These are phyloP conservation scores for Myripristis murdjan DNA, from an alignment of 2,797 vertebrate genomes.

Conservation along the genomic window DNA sequence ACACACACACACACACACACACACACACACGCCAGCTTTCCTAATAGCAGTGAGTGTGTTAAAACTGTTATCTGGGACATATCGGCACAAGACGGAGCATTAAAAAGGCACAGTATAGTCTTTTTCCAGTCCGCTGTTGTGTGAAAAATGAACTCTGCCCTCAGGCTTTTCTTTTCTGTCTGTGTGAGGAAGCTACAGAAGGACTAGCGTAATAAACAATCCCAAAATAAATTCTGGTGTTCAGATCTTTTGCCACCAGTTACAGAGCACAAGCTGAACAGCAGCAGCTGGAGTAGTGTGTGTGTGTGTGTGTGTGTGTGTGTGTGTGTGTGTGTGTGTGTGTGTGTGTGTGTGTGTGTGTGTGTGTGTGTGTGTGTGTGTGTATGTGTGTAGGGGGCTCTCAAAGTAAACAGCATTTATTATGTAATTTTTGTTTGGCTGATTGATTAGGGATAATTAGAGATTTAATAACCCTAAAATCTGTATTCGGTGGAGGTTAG, in stretches of 20 bases:
- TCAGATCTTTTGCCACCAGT: conserved; percentile 25
- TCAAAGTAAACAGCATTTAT: not conserved
- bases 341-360: too few species aligned
- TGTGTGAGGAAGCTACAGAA: conserved; percentile 37
- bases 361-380: too few species aligned
- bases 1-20: too few species aligned
- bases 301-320: not conserved
- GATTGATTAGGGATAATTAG: too few species aligned
- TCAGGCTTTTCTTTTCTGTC: conserved; percentile 55
- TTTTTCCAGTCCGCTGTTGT: conserved; percentile 45
- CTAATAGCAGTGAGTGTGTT: conserved; percentile 56
- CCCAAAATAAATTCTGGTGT: conserved; percentile 20
- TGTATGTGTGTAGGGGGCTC: too few species aligned
- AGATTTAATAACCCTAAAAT: too few species aligned
- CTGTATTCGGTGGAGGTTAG: too few species aligned
- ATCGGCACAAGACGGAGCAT: conserved; percentile 57
- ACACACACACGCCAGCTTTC: conserved; percentile 22
- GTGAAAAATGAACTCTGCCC: conserved; percentile 50
- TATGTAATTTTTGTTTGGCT: too few species aligned
- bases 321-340: too few species aligned
- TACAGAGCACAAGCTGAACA: conserved; percentile 21
- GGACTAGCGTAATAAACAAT: conserved; percentile 32
- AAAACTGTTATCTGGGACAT: conserved; percentile 50
- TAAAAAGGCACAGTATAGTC: conserved; percentile 45
- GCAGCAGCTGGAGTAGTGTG: conserved; percentile 28